A percentile compares a stretch with the other conserved stretches of the same genome.
Conservation (phyloP, 2,888 invertebrate genomes). For the Scaptomyza tumidula region DNA sequence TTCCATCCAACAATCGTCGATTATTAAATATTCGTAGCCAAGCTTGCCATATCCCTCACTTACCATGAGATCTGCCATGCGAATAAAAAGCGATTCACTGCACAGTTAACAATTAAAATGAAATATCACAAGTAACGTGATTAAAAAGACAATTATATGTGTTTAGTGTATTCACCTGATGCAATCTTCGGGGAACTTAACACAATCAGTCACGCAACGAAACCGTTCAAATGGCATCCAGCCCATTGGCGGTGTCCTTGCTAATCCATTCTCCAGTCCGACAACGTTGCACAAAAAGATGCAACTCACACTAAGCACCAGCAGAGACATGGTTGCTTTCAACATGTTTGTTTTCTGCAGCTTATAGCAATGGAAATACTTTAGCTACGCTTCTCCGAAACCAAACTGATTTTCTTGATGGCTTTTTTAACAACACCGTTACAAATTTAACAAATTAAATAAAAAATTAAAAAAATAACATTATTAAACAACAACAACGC, state of each 20-base stretch:
- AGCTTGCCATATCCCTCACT: conserved; percentile 88
- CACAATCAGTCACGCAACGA: conserved; percentile 87
- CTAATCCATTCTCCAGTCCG: conserved; percentile 87
- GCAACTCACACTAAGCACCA: conserved; percentile 5
- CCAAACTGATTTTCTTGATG: conserved; percentile 14
- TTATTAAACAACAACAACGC: not conserved
- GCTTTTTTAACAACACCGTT: not conserved
- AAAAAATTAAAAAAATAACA: not conserved
- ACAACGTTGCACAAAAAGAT: not conserved
- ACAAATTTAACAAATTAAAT: not conserved
- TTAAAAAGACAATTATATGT: too few relatives aligned
- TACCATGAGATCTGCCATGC: conserved; percentile 87
- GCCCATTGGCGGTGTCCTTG: conserved; percentile 88
- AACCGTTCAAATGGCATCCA: conserved; percentile 89
- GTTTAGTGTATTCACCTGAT: conserved; percentile 85
- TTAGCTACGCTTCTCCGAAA: conserved; percentile 6
- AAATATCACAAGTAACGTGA: too few relatives aligned
- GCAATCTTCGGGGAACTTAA: conserved; percentile 87
- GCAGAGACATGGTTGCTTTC: not conserved
- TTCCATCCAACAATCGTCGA: conserved; percentile 92
- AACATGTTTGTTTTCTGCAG: conserved; percentile 3
- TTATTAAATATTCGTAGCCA: conserved; percentile 90
- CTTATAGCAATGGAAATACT: conserved; percentile 1
- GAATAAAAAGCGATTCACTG: conserved; percentile 88
- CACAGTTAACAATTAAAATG: too few relatives aligned